Conservation (phyloP, 2,888 invertebrate species). For the Diogma glabrata region DNA sequence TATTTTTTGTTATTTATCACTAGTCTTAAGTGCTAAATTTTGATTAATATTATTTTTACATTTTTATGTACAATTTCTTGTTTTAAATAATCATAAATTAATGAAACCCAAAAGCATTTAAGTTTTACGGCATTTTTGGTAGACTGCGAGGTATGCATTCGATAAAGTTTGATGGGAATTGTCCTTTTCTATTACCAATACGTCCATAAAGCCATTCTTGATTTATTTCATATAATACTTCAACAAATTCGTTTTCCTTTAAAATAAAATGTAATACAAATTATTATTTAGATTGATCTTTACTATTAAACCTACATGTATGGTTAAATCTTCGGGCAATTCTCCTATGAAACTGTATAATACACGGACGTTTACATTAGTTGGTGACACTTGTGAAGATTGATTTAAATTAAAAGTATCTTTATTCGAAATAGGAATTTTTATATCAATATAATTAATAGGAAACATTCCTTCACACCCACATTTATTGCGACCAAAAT, state of each 20-base stretch:
- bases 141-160: slow-evolving; percentile 43
- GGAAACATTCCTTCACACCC: slow-evolving; percentile 74
- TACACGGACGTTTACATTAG: slow-evolving; percentile 42
- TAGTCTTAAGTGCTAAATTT: no score
- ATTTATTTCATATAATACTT: slow-evolving; percentile 54
- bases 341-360: slow-evolving; percentile 61
- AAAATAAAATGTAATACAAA: slow-evolving; percentile 10
- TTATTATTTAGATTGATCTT: slow-evolving; percentile 16
- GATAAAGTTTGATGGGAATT: slow-evolving; percentile 70
- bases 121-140: slow-evolving; percentile 21
- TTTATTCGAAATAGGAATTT: slow-evolving; percentile 45
- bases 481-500: slow-evolving; percentile 54
- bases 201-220: slow-evolving; percentile 71
- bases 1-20: no score
- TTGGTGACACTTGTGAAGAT: no score
- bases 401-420: background rate
- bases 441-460: slow-evolving; percentile 62
- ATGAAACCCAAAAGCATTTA: no score
- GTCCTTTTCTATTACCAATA: slow-evolving; percentile 52
- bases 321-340: slow-evolving; percentile 43
- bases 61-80: no score
- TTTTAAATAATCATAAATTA: no score
- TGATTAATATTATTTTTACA: no score
- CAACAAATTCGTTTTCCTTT: slow-evolving; percentile 50
- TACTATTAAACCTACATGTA: slow-evolving; percentile 42